Base-by-base conservation (phyloP, 1,140 invertebrate genomes). In the Heliconius himera region DNA sequence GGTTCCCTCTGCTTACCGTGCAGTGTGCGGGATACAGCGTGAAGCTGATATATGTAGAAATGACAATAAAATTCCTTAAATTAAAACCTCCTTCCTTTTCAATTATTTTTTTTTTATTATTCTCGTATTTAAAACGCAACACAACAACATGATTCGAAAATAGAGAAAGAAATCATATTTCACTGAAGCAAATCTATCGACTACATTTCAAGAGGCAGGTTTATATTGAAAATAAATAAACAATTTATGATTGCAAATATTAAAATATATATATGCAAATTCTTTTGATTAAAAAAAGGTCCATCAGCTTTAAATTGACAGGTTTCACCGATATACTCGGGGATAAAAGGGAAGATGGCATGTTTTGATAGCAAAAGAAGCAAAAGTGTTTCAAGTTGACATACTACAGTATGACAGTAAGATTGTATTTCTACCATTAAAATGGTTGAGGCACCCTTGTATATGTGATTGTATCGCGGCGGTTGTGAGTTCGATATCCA, bases 221-320 rank as follows among this genome's bases (percentile, higher is more conserved):
- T 54, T 1, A 54, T 18, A n/a, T 6, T n/a, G 6, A n/a, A n/a
- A 2, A 60, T 22, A 60, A 26, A n/a, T n/a, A 13, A 66, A 26
- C 6, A 29, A 18, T 29, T 56, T 29, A 13, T 26, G 3, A 26
- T 9, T 29, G 9, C 8, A 26, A 66, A 26, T 66, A 29, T 66
- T 16, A 60, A 60, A 56, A 56, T 56, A 56, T 22, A 20, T 56
- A n/a, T 66, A 26, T 26, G 60, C 22, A 26, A 22, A 66, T 29
- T 6, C 8, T 66, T 13, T 16, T 16, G 26, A 66, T 26, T 26
- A 29, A 6, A 66, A 26, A 26, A 66, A 66, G 60, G 60, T 29
- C 60, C 26, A 66, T 66, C 22, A 6, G 26, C 26, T 26, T 66
- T 66, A 66, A 66, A 66, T 66, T 66, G 60, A 66, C 60, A 66